phyloP scores from a whole-genome alignment of 2,888 invertebrate genomes.

The Myopa testacea region DNA sequence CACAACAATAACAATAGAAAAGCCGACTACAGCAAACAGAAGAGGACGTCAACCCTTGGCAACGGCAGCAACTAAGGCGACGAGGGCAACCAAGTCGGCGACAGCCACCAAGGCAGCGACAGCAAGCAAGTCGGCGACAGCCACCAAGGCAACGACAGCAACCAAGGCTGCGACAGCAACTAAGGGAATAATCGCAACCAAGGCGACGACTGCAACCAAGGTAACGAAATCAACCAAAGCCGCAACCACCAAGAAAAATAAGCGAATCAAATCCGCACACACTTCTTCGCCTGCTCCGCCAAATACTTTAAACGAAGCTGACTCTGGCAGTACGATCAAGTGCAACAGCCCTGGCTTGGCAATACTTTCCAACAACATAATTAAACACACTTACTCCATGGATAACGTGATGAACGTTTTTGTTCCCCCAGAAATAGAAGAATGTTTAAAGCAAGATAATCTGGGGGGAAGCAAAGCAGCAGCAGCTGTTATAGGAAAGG shows the following conservation, averaged over 20 bases:
- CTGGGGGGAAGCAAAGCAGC: not conserved
- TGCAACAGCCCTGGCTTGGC: conserved; percentile 39
- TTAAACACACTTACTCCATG: conserved; percentile 51
- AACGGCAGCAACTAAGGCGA: not conserved
- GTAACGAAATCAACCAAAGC: not conserved
- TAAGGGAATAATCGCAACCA: no score
- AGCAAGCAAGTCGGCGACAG: not conserved
- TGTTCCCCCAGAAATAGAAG: conserved; percentile 55
- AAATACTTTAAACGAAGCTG: not conserved
- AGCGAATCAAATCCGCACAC: not conserved
- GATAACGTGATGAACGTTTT: conserved; percentile 50
- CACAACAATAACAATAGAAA: conserved; percentile 30
- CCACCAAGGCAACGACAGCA: not conserved
- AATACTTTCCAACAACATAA: conserved; percentile 25
- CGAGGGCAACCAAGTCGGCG: not conserved
- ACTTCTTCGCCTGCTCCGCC: not conserved
- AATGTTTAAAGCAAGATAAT: conserved; percentile 47
- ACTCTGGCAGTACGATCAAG: conserved; percentile 4
- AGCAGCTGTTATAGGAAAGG: not conserved
- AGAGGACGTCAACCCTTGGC: conserved; percentile 23
- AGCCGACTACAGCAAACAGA: not conserved
- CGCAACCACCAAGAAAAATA: not conserved
- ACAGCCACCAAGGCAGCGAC: not conserved
- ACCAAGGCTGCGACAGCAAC: not conserved
- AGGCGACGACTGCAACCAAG: not conserved